Conservation (phyloP, 2,113 vertebrate species). For the Cryptotis parvus region DNA sequence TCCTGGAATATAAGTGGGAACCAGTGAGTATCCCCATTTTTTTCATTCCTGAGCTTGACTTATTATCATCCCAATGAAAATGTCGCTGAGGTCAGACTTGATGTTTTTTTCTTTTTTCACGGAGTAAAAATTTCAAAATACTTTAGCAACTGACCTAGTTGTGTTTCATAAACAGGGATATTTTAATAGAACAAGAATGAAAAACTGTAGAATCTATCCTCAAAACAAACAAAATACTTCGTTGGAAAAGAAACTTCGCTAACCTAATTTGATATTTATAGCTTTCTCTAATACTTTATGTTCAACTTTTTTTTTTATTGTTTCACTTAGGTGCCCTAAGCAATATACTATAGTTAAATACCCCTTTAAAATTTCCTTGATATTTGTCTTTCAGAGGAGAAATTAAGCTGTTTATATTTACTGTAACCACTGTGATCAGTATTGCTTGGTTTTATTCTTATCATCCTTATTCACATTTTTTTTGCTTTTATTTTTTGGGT, state of each 20-base stretch:
- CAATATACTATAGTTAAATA: not conserved
- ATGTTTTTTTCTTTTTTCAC: not conserved
- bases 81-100: constrained; percentile 33
- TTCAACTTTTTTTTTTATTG: constrained; percentile 27
- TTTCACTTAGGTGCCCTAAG: constrained; percentile 20
- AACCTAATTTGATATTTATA: constrained; percentile 30
- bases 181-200: constrained; percentile 56
- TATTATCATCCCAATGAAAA: constrained; percentile 24
- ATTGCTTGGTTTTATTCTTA: constrained; percentile 40
- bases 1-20: constrained; percentile 17
- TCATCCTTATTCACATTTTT: not conserved
- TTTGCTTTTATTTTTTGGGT: too few species aligned
- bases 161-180: constrained; percentile 65
- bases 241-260: constrained; percentile 44
- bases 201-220: constrained; percentile 40
- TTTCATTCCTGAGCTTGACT: constrained; percentile 42
- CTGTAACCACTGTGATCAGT: not conserved
- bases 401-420: constrained; percentile 57
- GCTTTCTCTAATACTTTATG: not conserved
- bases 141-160: constrained; percentile 57
- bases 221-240: constrained; percentile 58
- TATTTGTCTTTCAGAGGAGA: constrained; percentile 33
- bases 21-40: constrained; percentile 31
- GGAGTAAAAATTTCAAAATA: constrained; percentile 66
- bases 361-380: not conserved